Evolutionary conservation across 1,140 invertebrate genomes (phyloP).

Genomic region (Apis mellifera): Amel_HAv3.1 CM009945.2:7763501-7764000

Average conservation of each 20-base stretch:
- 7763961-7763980: slow-evolving; percentile 99
- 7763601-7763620: slow-evolving; percentile 88
- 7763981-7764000: slow-evolving; percentile 98
- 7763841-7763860: slow-evolving; percentile 98
- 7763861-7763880: slow-evolving; percentile 86
- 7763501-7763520: slow-evolving; percentile 92
- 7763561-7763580: slow-evolving; percentile 91
- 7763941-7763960: slow-evolving; percentile 92
- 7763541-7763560: slow-evolving; percentile 93
- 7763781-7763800: slow-evolving; percentile 96
- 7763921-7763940: slow-evolving; percentile 90
- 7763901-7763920: neutral
- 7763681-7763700: slow-evolving; percentile 90
- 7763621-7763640: slow-evolving; percentile 91
- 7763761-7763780: slow-evolving; percentile 95
- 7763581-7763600: slow-evolving; percentile 90
- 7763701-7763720: slow-evolving; percentile 74
- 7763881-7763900: neutral
- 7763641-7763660: slow-evolving; percentile 96
- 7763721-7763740: neutral
- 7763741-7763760: slow-evolving; percentile 73
- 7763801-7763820: slow-evolving; percentile 97
- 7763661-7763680: slow-evolving; percentile 93
- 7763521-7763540: slow-evolving; percentile 92
- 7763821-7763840: slow-evolving; percentile 95